Evolutionary conservation across 2,888 invertebrate species (phyloP), one percentile per base, ranked within the genome.

Genomic region (Lasioglossum calceatum): DNA sequence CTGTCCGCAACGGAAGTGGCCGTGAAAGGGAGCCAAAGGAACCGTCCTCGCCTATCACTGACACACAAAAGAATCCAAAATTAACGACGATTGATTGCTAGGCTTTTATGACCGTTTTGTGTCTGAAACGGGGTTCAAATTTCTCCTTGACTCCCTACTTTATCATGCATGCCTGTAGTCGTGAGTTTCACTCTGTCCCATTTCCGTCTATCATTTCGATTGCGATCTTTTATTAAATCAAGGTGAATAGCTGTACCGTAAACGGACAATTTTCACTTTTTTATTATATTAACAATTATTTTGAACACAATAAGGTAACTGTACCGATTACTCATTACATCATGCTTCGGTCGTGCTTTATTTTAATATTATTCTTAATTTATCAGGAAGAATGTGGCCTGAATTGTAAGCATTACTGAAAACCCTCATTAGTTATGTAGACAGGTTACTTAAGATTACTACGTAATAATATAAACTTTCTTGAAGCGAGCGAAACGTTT

Each of bases 1-100:
- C 70, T 70, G 75, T 79, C 79, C 83, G 50, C 61, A 36, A 27
- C 73, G 67, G 76, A 74, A 82, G 72, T 67, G 72, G 58, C 50
- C 23, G 54, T 47, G 50, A 79, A 88, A 71, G 67, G 58, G 79
- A 71, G 47, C 27, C 36, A 58, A 70, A 73, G 50, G 64, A 83
- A 85, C 84, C 70, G 64, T 70, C 36, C 42, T n/a, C 64, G 67
- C 67, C 71, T 81, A 80, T 86, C 85, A 58, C 47, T 78, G 64
- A 36, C 72, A 64, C 79, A 86, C 88, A 83, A 88, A 88, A 85
- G 83, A 82, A 88, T 84, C 75, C 64, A 58, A 82, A 88, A 79
- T 86, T 73, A 73, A 27, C 81, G 83, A 86, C 81, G 81, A 81
- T 83, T 79, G 83, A 86, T 86, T 74, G 79, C 79, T 32, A 47